phyloP scores from a whole-genome alignment of 2,888 invertebrate genomes.

The Subacronicta megacephala region DNA sequence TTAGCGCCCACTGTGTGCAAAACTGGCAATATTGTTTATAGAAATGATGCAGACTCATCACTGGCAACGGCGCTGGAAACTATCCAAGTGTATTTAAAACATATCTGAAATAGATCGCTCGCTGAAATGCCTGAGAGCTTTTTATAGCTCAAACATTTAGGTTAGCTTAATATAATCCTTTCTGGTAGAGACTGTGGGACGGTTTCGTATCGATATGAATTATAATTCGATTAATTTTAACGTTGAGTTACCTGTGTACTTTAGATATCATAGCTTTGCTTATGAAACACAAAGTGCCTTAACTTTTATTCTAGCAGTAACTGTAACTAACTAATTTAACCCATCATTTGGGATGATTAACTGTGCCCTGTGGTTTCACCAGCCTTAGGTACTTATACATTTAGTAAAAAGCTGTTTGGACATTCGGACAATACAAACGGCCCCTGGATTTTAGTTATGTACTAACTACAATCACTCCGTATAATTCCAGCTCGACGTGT shows the following conservation, averaged over 20 bases:
- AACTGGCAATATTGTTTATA: slow-evolving; percentile 37
- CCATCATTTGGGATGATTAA: too few relatives aligned
- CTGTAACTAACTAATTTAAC: too few relatives aligned
- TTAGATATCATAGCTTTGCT: not conserved
- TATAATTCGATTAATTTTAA: too few relatives aligned
- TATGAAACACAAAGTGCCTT: slow-evolving; percentile 7
- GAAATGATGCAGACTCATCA: slow-evolving; percentile 20
- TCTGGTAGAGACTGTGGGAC: slow-evolving; percentile 18
- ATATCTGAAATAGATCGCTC: slow-evolving; percentile 62
- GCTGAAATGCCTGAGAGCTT: slow-evolving; percentile 51
- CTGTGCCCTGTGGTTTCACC: too few relatives aligned
- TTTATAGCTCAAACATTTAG: slow-evolving; percentile 55
- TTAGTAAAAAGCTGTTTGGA: too few relatives aligned
- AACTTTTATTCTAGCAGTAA: not conserved
- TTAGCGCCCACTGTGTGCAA: slow-evolving; percentile 14
- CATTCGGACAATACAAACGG: too few relatives aligned
- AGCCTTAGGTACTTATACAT: too few relatives aligned
- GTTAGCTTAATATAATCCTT: slow-evolving; percentile 48
- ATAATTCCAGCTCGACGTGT: too few relatives aligned
- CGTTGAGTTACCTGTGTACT: slow-evolving; percentile 3
- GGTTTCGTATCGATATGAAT: slow-evolving; percentile 2
- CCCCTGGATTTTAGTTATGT: too few relatives aligned
- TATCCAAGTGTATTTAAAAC: slow-evolving; percentile 69
- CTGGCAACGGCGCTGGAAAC: slow-evolving; percentile 55
- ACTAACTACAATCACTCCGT: too few relatives aligned